A percentile compares a stretch with the other conserved stretches of the same genome.
phyloP scores from a whole-genome alignment of 2,113 vertebrate species.

The Pseudorasbora parva region DNA sequence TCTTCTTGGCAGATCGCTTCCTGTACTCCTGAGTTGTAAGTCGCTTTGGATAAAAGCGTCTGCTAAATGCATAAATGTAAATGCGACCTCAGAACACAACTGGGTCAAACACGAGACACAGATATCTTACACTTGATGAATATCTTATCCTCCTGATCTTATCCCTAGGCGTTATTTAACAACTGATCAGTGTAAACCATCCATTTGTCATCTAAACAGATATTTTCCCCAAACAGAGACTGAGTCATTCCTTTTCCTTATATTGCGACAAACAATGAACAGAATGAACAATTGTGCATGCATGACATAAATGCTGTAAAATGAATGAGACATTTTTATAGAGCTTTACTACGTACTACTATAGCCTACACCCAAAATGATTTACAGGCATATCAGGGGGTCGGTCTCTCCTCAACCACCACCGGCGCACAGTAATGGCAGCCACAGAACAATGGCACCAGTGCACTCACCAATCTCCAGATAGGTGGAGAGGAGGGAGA shows the following conservation, averaged over 20 bases:
- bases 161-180: neutral
- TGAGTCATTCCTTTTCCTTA: neutral
- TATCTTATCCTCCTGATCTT: neutral
- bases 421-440: too few species aligned
- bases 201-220: neutral
- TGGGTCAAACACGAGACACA: neutral
- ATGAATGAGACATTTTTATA: too few species aligned
- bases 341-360: too few species aligned
- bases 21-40: too few species aligned
- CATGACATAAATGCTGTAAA: neutral
- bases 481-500: neutral
- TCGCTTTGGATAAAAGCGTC: too few species aligned
- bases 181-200: neutral
- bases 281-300: neutral
- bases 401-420: too few species aligned
- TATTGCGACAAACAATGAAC: neutral
- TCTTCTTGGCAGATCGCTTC: too few species aligned
- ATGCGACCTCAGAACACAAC: conserved; percentile 2
- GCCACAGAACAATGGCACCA: neutral
- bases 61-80: too few species aligned
- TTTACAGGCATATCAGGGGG: too few species aligned
- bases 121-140: conserved; percentile 2
- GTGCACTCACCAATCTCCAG: neutral
- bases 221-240: neutral
- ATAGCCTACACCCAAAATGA: too few species aligned